A percentile compares a stretch with the other conserved stretches of the same genome.
These are phyloP conservation scores for Aethes cnicana DNA, from an alignment of 2,888 invertebrate genomes.

Conservation along the genomic window DNA sequence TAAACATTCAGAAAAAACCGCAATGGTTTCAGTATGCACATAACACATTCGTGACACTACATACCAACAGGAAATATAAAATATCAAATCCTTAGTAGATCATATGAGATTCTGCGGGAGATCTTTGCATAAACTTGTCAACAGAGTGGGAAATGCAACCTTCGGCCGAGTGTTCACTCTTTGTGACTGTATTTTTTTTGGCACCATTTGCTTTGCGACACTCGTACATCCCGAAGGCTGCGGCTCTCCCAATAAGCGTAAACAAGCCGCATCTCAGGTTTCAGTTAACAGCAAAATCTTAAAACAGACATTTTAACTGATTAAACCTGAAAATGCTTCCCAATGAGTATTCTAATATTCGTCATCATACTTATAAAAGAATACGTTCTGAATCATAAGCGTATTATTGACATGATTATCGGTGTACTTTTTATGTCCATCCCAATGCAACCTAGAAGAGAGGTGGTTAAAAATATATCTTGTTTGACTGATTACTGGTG, in stretches of 20 bases:
- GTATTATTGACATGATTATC: constrained; percentile 4
- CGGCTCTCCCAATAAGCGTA: not conserved
- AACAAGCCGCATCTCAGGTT: constrained; percentile 1
- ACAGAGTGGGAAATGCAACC: constrained; percentile 5
- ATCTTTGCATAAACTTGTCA: constrained; percentile 37
- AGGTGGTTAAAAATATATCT: too few relatives aligned
- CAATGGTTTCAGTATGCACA: constrained; percentile 16
- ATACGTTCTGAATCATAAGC: constrained; percentile 12
- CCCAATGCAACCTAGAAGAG: too few relatives aligned
- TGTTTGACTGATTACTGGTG: too few relatives aligned
- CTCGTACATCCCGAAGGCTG: constrained; percentile 1
- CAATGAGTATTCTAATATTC: constrained; percentile 19
- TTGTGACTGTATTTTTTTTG: constrained; percentile 16
- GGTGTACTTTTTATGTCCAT: too few relatives aligned
- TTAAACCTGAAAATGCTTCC: constrained; percentile 1
- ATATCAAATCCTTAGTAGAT: constrained; percentile 30
- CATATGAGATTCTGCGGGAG: constrained; percentile 55
- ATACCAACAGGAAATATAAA: constrained; percentile 26
- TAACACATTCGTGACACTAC: constrained; percentile 25
- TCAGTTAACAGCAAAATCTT: not conserved
- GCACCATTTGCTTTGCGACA: constrained; percentile 17
- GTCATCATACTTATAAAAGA: constrained; percentile 6
- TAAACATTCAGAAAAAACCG: constrained; percentile 18
- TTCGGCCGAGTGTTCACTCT: constrained; percentile 4
- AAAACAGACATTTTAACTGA: not conserved